These are phyloP conservation scores for Danio kyathit DNA, from an alignment of 2,797 vertebrate genomes.

Conservation along the genomic window DNA sequence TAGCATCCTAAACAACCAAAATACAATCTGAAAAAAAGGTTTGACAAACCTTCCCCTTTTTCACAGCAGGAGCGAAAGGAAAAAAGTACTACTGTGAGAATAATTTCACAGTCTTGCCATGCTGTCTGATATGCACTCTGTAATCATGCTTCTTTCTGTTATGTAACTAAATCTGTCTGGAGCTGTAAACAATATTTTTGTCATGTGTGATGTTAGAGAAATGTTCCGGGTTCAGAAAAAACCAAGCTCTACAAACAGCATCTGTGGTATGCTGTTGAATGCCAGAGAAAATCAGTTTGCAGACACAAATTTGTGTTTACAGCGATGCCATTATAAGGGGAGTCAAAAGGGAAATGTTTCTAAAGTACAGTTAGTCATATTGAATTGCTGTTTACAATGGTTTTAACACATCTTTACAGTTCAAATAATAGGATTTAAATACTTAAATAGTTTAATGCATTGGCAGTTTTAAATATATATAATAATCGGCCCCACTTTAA, in stretches of 20 bases:
- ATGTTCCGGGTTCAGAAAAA: not conserved
- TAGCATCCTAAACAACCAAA: slow-evolving; percentile 4
- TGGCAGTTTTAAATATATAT: no score
- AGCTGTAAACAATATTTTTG: slow-evolving; percentile 21
- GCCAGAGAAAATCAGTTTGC: not conserved
- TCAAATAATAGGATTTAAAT: no score
- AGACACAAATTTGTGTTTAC: not conserved
- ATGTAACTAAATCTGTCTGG: slow-evolving; percentile 9
- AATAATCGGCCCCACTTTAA: no score
- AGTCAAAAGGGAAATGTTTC: not conserved
- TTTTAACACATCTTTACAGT: no score
- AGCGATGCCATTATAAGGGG: not conserved
- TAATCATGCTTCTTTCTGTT: slow-evolving; percentile 24
- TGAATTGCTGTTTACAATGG: not conserved
- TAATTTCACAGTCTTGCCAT: slow-evolving; percentile 14
- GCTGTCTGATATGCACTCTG: slow-evolving; percentile 13
- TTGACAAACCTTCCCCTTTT: not conserved
- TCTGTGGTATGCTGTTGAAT: not conserved
- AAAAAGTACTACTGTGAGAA: not conserved
- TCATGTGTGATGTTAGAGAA: not conserved
- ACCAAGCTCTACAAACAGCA: not conserved
- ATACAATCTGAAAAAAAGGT: not conserved
- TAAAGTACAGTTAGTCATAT: not conserved
- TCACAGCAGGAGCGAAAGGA: not conserved
- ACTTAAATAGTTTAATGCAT: no score